These are phyloP conservation scores for Drosophila pseudotalamancana DNA, from an alignment of 2,888 invertebrate genomes.

Conservation along the genomic window DNA sequence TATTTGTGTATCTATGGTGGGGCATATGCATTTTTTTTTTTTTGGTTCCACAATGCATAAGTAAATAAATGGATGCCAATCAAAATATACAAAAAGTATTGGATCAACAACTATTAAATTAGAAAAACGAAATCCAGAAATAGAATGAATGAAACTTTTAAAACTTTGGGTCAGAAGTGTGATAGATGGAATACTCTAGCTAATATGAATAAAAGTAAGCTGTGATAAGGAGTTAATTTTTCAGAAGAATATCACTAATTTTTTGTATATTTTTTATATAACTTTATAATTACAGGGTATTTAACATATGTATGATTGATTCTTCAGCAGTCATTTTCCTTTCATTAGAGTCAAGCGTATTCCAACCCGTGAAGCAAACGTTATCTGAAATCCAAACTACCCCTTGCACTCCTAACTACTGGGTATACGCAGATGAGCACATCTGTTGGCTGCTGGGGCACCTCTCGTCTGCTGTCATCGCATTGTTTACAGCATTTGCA, in stretches of 20 bases:
- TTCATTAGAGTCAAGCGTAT: too few species aligned
- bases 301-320: too few species aligned
- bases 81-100: slow-evolving; percentile 37
- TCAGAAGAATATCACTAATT: too few species aligned
- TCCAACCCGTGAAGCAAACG: too few species aligned
- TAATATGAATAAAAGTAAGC: not conserved
- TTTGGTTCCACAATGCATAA: slow-evolving; percentile 37
- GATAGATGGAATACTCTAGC: not conserved
- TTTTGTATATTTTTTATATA: not conserved
- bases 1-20: not conserved
- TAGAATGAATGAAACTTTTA: slow-evolving; percentile 11
- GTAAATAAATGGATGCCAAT: slow-evolving; percentile 57
- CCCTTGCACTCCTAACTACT: not conserved
- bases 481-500: slow-evolving; percentile 25
- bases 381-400: too few species aligned
- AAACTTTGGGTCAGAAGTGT: not conserved
- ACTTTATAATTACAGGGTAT: not conserved
- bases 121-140: slow-evolving; percentile 22
- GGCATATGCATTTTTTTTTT: slow-evolving; percentile 31
- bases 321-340: too few species aligned
- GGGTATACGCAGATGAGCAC: slow-evolving; percentile 4
- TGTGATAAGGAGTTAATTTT: too few species aligned
- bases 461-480: slow-evolving; percentile 23
- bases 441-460: slow-evolving; percentile 24
- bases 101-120: slow-evolving; percentile 20